Evolutionary conservation across 2,113 vertebrate genomes (phyloP).

Genomic region (Cathartes aura): DNA sequence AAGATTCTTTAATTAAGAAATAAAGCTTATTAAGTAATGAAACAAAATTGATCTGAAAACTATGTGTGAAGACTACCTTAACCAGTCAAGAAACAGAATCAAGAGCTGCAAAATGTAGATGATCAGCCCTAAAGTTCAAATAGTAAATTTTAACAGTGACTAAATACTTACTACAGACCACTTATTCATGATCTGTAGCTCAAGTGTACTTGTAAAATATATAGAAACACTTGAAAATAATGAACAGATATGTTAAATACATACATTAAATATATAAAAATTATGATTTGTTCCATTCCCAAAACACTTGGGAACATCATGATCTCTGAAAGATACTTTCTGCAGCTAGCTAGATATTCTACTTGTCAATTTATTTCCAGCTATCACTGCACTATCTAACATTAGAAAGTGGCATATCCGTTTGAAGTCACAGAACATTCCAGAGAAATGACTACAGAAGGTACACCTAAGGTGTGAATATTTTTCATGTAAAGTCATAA

Average conservation of each 20-base stretch:
- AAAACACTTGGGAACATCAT: constrained; percentile 12
- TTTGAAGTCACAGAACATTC: neutral
- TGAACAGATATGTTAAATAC: constrained; percentile 53
- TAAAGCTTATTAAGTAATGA: neutral
- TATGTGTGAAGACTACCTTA: neutral
- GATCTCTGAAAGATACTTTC: neutral
- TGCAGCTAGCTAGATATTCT: neutral
- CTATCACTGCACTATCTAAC: neutral
- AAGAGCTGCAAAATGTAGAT: constrained; percentile 27
- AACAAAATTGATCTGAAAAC: neutral
- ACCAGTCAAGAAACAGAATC: constrained; percentile 12
- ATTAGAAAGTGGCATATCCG: neutral
- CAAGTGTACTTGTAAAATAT: constrained; percentile 66
- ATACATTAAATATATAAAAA: constrained; percentile 51
- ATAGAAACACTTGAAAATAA: constrained; percentile 68
- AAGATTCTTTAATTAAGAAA: neutral
- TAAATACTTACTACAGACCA: constrained; percentile 48
- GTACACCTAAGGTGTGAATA: neutral
- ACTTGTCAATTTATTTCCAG: neutral
- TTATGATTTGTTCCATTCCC: constrained; percentile 2
- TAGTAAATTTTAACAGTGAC: constrained; percentile 30
- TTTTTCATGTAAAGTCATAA: neutral
- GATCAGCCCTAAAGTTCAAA: constrained; percentile 45
- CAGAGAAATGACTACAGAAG: neutral
- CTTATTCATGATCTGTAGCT: constrained; percentile 52